Evolutionary conservation across 2,113 vertebrate species (phyloP).

Genomic region (Sigmodon hispidus): DNA sequence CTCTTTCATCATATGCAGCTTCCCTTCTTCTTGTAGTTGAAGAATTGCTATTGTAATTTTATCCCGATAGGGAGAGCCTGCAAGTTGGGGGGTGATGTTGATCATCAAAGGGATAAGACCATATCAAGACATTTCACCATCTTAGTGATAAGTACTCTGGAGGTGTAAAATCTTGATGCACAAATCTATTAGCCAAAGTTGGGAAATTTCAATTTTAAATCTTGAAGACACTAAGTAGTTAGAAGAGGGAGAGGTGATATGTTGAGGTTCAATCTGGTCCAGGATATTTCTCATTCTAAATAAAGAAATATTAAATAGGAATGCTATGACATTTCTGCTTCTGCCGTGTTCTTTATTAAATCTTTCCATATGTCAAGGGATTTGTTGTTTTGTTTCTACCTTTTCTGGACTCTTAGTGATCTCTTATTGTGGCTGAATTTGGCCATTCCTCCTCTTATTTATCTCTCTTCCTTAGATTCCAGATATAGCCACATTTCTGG

Average conservation of each 20-base stretch:
- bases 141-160: neutral
- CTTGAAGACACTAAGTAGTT: neutral
- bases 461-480: neutral
- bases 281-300: neutral
- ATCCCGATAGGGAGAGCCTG: conserved; percentile 97
- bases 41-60: conserved; percentile 98
- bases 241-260: neutral
- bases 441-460: neutral
- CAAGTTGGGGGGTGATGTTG: conserved; percentile 12
- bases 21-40: conserved; percentile 98
- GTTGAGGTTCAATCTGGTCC: neutral
- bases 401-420: neutral
- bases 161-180: neutral
- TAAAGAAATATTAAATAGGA: neutral
- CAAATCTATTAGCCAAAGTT: neutral
- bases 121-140: neutral
- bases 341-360: neutral
- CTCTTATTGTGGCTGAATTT: neutral
- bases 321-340: neutral
- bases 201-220: neutral
- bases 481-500: neutral
- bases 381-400: neutral
- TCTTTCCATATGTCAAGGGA: neutral
- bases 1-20: conserved; percentile 99
- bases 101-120: neutral